Evolutionary conservation across 2,888 invertebrate genomes (phyloP).

Genomic region (Mystacides longicornis): DNA sequence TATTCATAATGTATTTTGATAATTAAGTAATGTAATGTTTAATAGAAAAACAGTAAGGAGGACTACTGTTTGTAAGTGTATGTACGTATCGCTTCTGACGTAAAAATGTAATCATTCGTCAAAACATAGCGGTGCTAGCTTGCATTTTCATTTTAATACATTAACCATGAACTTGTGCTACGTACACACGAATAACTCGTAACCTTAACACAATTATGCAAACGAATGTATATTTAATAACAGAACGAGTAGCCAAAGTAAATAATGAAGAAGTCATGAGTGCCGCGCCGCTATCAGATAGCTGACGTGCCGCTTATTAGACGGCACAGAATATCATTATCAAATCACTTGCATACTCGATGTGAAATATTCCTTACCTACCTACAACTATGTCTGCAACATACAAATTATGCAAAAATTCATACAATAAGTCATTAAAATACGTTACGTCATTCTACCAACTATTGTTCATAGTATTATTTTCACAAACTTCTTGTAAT

Average conservation of each 20-base stretch:
- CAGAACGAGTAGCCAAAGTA: conserved; percentile 19
- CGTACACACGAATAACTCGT: conserved; percentile 15
- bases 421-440: no score
- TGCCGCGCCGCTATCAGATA: neutral
- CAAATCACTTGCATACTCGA: no score
- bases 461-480: no score
- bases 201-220: conserved; percentile 26
- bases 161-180: conserved; percentile 25
- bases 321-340: no score
- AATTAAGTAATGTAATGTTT: neutral
- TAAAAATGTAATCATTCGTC: neutral
- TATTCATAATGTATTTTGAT: no score
- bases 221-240: conserved; percentile 26
- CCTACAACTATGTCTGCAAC: no score
- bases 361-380: no score
- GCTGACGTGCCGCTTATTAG: no score
- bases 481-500: no score
- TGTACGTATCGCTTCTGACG: neutral
- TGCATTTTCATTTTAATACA: conserved; percentile 18
- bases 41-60: neutral
- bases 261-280: conserved; percentile 8
- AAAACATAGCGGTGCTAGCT: conserved; percentile 10
- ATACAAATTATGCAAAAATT: no score
- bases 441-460: no score
- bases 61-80: neutral